A percentile compares a stretch with the other conserved stretches of the same genome.
Evolutionary conservation across 1,140 invertebrate species (phyloP).

Genomic region (Doryteuthis pealeii): DNA sequence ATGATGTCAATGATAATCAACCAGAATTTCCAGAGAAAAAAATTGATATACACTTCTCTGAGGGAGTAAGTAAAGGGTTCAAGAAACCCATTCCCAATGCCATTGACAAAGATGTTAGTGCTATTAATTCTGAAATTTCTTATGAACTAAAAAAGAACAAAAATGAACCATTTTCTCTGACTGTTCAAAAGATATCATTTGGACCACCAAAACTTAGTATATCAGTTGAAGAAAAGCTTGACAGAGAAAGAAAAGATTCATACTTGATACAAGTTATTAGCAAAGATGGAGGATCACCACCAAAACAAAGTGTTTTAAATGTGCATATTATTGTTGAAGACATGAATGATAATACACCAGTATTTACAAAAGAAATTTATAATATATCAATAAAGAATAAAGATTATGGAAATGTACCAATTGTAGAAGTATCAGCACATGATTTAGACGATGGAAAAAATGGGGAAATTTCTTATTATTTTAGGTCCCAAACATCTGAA

Average conservation of each 20-base stretch:
- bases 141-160: constrained; percentile 51
- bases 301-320: constrained; percentile 35
- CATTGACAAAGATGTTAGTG: constrained; percentile 75
- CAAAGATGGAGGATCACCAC: constrained; percentile 45
- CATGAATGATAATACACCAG: constrained; percentile 64
- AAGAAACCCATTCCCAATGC: constrained; percentile 50
- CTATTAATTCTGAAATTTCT: neutral
- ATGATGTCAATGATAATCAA: constrained; percentile 83
- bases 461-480: constrained; percentile 68
- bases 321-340: constrained; percentile 59
- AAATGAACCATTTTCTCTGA: constrained; percentile 66
- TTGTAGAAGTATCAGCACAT: constrained; percentile 37
- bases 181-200: constrained; percentile 29
- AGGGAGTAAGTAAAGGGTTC: constrained; percentile 27
- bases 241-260: constrained; percentile 40
- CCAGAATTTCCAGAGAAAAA: constrained; percentile 66
- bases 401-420: constrained; percentile 24
- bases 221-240: constrained; percentile 34
- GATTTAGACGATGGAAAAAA: constrained; percentile 53
- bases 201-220: constrained; percentile 41
- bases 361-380: constrained; percentile 38
- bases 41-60: constrained; percentile 28
- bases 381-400: constrained; percentile 71
- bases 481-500: constrained; percentile 79
- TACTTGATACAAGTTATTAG: constrained; percentile 43